Evolutionary conservation across 2,113 vertebrate species (phyloP), one percentile per base, ranked within the genome.

Genomic region (Herpetotheres cachinnans): DNA sequence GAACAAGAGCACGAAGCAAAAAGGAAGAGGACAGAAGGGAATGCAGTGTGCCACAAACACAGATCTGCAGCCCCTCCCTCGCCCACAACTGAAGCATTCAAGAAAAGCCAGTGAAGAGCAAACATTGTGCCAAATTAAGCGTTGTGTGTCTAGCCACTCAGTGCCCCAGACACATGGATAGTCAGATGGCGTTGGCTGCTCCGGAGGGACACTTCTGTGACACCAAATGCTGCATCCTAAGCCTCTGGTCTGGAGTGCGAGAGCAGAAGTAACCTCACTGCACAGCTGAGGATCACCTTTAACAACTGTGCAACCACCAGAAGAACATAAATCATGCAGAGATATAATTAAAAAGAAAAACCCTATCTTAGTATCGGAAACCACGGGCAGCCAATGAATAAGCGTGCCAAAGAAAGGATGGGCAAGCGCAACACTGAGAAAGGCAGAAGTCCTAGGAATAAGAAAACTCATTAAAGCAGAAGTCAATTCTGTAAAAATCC

Each of bases 241-340:
- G 40, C 17, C 55, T 21, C 47, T 0, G 0, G 32, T 19, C 52
- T 65, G 40, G 7, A 55, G 12, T 0, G 10, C 0, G 0, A 55
- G 17, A 29, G 22, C 30, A 62, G 34, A 36, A 62, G 36, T 38
- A 63, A 26, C 36, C 73, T 79, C 9, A 0, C 20, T 52, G 69
- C 34, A 9, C 1, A 20, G 74, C 44, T 49, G 13, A 90, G 38
- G 63, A 70, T 70, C 58, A 22, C 55, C 76, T 88, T 44, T 3
- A 47, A 66, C 50, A 88, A 49, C 34, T 18, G 0, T 10, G 52
- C 62, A 85, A 30, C 36, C 74, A 82, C 59, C 24, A 86, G 32
- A 74, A 24, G 14, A 50, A 54, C 7, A 69, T 10, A 69, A 86
- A 70, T 19, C 46, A 74, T 2, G 32, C 14, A 4, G 29, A 86